These are phyloP conservation scores for Rutpela maculata DNA, from an alignment of 2,888 invertebrate genomes.

Conservation along the genomic window DNA sequence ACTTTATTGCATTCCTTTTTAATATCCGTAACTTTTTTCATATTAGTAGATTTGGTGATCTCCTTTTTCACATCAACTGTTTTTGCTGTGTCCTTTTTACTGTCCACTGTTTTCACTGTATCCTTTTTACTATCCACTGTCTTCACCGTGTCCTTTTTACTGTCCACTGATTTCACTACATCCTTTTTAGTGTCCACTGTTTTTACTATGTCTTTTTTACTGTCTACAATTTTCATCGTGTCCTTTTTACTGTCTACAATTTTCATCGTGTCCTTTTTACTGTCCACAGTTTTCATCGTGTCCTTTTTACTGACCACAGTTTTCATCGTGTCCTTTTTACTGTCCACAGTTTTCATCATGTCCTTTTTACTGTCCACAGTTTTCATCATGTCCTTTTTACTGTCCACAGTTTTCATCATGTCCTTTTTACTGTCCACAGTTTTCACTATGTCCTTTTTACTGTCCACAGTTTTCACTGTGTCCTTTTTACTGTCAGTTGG, in stretches of 20 bases:
- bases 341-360: no score
- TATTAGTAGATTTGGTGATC: constrained; percentile 37
- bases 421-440: constrained; percentile 51
- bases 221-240: constrained; percentile 44
- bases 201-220: constrained; percentile 44
- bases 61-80: constrained; percentile 31
- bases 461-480: constrained; percentile 16
- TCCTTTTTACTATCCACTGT: no score
- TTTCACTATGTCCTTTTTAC: constrained; percentile 29
- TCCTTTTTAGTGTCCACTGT: no score
- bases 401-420: constrained; percentile 44
- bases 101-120: constrained; percentile 3
- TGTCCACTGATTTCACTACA: no score
- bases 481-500: constrained; percentile 26
- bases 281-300: constrained; percentile 16
- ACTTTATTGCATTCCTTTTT: constrained; percentile 53
- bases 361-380: no score
- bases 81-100: constrained; percentile 31
- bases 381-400: constrained; percentile 45
- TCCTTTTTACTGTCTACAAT: constrained; percentile 51
- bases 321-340: no score
- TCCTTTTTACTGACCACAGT: constrained; percentile 25
- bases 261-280: constrained; percentile 29
- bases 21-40: constrained; percentile 57
- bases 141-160: no score